Evolutionary conservation across 2,888 invertebrate species (phyloP), one percentile per base, ranked within the genome.

Genomic region (Noctua comes): DNA sequence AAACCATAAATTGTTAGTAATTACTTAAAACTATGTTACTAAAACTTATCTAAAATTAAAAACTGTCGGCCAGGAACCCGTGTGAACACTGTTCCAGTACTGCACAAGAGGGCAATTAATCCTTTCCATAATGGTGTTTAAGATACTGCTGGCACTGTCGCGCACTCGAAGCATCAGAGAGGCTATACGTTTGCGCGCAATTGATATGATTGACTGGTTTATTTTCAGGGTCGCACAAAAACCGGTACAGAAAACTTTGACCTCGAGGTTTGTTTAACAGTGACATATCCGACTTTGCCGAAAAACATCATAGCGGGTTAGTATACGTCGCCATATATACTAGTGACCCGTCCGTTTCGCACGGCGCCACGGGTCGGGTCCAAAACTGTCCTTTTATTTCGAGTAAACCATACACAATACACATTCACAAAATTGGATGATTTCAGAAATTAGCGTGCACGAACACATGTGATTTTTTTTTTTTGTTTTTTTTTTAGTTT

Each of bases 181-280:
- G 8, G 40, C 8, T 40, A 40, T 40, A 8, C 40, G 8, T 40
- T 8, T 8, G 40, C 8, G 8, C 40, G 2, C 40, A 40, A 40
- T 40, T 40, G 40, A 40, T 40, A 27, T 5, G 11, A 13, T 11
- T 36, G 5, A 59, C 16, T 82, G 68, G 6, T 51, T n/a, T 74
- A 10, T 64, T 88, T 90, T 64, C 83, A 92, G 92, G 83, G 83
- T 48, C 89, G 90, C 18, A 76, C 57, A 10, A 7, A 1, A 10
- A 31, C 71, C 6, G 18, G 59, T 6, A 51, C 83, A 85, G 88
- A 86, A 18, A 43, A 83, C 5, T 91, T 93, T 82, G 36, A 64
- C 0, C 92, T 93, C 27, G 1, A 88, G 11, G 87, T 92, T 1
- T 93, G 93, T 85, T 68, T 95, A 3, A 71, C 76, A 0, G 86